A percentile compares a stretch with the other conserved stretches of the same genome.
These are phyloP conservation scores for Cichladusa arquata DNA, from an alignment of 2,113 vertebrate genomes.

Conservation along the genomic window DNA sequence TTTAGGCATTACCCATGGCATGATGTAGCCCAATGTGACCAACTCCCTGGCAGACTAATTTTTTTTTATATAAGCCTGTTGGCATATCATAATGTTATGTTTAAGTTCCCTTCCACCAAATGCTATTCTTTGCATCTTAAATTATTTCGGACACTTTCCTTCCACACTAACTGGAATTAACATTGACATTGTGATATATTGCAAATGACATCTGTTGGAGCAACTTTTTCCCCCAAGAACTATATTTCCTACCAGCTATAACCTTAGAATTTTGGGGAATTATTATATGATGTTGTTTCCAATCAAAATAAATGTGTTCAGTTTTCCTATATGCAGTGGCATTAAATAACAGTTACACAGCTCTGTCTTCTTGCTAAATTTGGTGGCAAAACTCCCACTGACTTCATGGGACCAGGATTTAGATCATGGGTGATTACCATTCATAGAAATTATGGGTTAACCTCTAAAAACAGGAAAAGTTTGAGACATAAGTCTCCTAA, in stretches of 20 bases:
- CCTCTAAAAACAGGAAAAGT: not conserved
- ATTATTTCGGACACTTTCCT: constrained; percentile 6
- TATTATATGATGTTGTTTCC: constrained; percentile 45
- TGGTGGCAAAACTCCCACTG: constrained; percentile 25
- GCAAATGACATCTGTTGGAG: constrained; percentile 26
- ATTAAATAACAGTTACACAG: constrained; percentile 38
- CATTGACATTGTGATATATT: constrained; percentile 25
- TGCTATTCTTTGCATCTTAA: not conserved
- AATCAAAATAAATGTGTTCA: constrained; percentile 53
- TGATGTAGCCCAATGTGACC: not conserved
- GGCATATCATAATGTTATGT: not conserved
- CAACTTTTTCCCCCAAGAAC: constrained; percentile 6
- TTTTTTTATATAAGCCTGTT: not conserved
- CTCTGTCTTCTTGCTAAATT: not conserved
- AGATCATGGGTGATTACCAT: not conserved
- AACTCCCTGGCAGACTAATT: not conserved
- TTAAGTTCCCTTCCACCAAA: not conserved
- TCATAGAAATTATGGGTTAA: constrained; percentile 25
- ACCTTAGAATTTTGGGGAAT: constrained; percentile 13
- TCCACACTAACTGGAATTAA: not conserved
- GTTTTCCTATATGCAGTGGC: constrained; percentile 26
- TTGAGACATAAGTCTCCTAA: not conserved
- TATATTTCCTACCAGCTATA: constrained; percentile 1
- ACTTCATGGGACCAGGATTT: constrained; percentile 37
- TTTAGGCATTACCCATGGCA: not conserved